Conservation (phyloP, 37 sponge, comb jelly and placozoan genomes). For the Aphrocallistes beatrix region DNA sequence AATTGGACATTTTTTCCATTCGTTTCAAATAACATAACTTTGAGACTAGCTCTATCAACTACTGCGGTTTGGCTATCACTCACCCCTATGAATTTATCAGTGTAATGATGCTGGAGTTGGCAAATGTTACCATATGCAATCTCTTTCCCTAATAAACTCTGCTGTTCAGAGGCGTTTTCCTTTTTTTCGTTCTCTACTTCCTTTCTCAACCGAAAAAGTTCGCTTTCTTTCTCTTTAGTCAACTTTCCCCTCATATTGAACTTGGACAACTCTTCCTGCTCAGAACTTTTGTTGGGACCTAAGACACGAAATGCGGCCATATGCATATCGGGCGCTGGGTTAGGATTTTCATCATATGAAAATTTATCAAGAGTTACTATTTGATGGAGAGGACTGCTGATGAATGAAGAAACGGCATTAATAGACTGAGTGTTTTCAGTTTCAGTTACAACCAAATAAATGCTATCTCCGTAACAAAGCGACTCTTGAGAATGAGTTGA, state of each 20-base stretch:
- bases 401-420: background rate
- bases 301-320: slow-evolving; percentile 36
- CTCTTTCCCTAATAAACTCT: slow-evolving; percentile 17
- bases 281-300: slow-evolving; percentile 33
- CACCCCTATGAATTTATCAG: slow-evolving; percentile 27
- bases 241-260: background rate
- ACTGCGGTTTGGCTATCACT: slow-evolving; percentile 28
- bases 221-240: background rate
- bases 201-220: background rate
- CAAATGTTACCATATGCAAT: slow-evolving; percentile 34
- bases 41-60: slow-evolving; percentile 39
- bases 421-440: background rate
- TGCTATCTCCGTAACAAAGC: background rate
- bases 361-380: background rate
- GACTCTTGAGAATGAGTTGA: background rate
- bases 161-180: slow-evolving; percentile 33
- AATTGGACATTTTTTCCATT: slow-evolving; percentile 27
- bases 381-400: background rate
- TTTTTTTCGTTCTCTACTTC: slow-evolving; percentile 21
- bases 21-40: slow-evolving; percentile 18
- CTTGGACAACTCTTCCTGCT: background rate
- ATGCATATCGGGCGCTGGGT: background rate
- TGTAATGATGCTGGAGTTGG: slow-evolving; percentile 36
- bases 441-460: background rate
- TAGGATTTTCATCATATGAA: background rate